Base-by-base conservation (phyloP, 1,140 invertebrate species). In the Pseudomyrmex flavicornis region DNA sequence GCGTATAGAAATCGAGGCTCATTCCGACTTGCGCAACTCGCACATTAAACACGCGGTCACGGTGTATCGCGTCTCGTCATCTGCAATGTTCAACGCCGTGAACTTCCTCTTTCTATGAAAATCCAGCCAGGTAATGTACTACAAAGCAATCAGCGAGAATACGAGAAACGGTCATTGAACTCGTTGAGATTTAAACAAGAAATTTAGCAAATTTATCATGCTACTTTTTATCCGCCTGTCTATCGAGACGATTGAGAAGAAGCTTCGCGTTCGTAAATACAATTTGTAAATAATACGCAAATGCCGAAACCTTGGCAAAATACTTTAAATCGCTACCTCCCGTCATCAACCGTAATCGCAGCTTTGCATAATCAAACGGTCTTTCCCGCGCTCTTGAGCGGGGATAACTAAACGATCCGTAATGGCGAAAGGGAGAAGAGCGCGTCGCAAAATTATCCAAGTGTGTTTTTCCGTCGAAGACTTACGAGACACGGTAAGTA, bases 391-490 rank as follows among this genome's bases (percentile, higher is more conserved):
- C 68, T 35, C 52, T 50, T 26, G 46, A 54, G 35, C 76, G 65
- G 10, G 1, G 48, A 20, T 7, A 17, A 35, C 63, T 69, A 79
- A 69, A 48, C 52, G 76, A 79, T 69, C 52, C 15, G 13, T 8
- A 12, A 5, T 26, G 17, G 17, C 2, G 44, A 58, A 2, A 58
- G 59, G 54, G 52, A n/a, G 62, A 48, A 65, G 54, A 48, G 44
- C 56, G 82, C 88, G 72, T 59, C 56, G 72, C 70, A 50, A 80
- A 90, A 87, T 91, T 68, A 90, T 87, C 77, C 69, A 56, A 68
- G 73, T 48, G 87, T 91, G 89, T 91, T 91, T 90, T 89, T 89
- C 82, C 90, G 73, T 61, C 62, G 93, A 93, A 93, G 93, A 89
- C 92, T 89, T 92, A 91, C 89, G 91, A 85, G 88, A 86, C 90